Percentiles rank a stretch among this genome's conserved stretches.
These are phyloP conservation scores for Sinella curviseta DNA, from an alignment of 1,140 invertebrate genomes.

Conservation along the genomic window DNA sequence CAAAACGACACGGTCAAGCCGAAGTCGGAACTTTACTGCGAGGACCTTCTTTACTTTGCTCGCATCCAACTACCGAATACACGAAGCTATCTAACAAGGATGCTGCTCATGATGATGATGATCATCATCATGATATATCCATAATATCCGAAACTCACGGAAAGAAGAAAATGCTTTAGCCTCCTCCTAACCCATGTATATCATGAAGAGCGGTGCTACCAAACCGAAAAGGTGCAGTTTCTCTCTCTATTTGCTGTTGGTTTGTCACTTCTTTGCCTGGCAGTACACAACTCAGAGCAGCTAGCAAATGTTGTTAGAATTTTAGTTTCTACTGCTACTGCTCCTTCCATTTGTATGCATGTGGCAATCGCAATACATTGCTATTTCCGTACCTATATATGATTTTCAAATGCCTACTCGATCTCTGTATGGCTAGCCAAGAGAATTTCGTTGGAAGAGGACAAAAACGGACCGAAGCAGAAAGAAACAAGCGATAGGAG, in stretches of 20 bases:
- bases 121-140: not conserved
- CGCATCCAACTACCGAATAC: not conserved
- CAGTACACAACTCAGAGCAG: not conserved
- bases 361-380: not conserved
- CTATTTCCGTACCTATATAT: not conserved
- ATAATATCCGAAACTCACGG: not conserved
- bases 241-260: not conserved
- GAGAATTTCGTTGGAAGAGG: not conserved
- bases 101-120: not conserved
- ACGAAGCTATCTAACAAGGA: not conserved
- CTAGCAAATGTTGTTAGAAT: not conserved
- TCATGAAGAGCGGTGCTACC: not conserved
- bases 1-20: not conserved
- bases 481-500: not conserved
- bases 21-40: not conserved
- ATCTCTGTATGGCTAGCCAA: not conserved
- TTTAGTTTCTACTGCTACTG: not conserved
- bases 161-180: not conserved
- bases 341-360: not conserved
- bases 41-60: not conserved
- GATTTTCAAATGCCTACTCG: not conserved
- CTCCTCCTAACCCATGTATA: not conserved
- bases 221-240: not conserved
- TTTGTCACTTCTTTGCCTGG: not conserved
- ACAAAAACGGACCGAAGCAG: conserved; percentile 13